These are phyloP conservation scores for Drosophila funebris DNA, from an alignment of 1,140 invertebrate genomes.

Conservation along the genomic window DNA sequence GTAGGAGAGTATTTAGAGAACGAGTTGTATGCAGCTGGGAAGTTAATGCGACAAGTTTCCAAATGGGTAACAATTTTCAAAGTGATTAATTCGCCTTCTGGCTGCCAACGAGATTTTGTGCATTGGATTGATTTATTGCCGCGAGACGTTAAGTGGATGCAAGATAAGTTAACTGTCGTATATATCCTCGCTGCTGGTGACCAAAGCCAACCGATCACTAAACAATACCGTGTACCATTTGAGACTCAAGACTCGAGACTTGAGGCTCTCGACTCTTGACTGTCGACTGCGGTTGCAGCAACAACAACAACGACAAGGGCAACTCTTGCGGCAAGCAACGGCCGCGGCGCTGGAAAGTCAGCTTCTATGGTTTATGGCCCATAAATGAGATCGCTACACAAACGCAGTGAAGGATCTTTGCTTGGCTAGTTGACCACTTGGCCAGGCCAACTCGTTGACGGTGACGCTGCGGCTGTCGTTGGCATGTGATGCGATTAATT, in stretches of 20 bases:
- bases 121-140: slow-evolving; percentile 82
- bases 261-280: neutral
- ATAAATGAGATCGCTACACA: slow-evolving; percentile 79
- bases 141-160: slow-evolving; percentile 82
- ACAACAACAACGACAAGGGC: slow-evolving; percentile 7
- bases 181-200: slow-evolving; percentile 77
- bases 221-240: slow-evolving; percentile 55
- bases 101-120: slow-evolving; percentile 76
- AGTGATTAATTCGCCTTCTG: slow-evolving; percentile 82
- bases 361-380: slow-evolving; percentile 75
- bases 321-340: slow-evolving; percentile 5
- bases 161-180: slow-evolving; percentile 82
- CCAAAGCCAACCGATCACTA: slow-evolving; percentile 56
- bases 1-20: slow-evolving; percentile 9
- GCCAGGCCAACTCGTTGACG: neutral
- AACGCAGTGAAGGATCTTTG: slow-evolving; percentile 59
- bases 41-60: slow-evolving; percentile 79
- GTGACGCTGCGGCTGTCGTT: slow-evolving; percentile 8
- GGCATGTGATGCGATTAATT: slow-evolving; percentile 74
- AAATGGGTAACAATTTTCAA: slow-evolving; percentile 82
- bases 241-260: slow-evolving; percentile 2
- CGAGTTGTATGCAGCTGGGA: slow-evolving; percentile 55
- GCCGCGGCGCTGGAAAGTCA: slow-evolving; percentile 10
- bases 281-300: slow-evolving; percentile 15
- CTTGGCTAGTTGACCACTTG: slow-evolving; percentile 15